Conservation (phyloP, 2,113 vertebrate species). For the Sebastes schlegelii region DNA sequence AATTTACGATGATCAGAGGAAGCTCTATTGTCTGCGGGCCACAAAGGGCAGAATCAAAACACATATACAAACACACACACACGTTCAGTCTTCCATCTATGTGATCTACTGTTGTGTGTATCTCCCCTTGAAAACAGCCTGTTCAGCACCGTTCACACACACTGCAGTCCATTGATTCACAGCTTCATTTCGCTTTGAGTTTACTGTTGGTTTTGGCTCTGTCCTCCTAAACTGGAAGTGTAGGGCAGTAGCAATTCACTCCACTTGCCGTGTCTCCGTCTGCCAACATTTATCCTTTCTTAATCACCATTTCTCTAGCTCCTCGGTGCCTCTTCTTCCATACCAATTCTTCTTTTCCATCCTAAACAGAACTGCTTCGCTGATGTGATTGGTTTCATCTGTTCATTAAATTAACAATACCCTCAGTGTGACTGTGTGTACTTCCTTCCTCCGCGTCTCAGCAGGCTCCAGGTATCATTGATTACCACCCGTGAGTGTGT, state of each 20-base stretch:
- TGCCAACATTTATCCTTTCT: conserved; percentile 40
- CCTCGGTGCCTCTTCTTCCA: conserved; percentile 1
- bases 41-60: conserved; percentile 39
- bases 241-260: conserved; percentile 36
- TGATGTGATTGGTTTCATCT: conserved; percentile 45
- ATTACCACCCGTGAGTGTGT: conserved; percentile 43
- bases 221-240: conserved; percentile 48
- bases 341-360: conserved; percentile 11
- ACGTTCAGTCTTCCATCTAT: neutral
- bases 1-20: conserved; percentile 53
- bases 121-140: conserved; percentile 64
- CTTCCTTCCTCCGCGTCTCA: conserved; percentile 40
- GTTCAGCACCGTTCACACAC: conserved; percentile 60
- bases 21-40: conserved; percentile 17
- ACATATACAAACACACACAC: conserved; percentile 20
- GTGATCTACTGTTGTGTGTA: conserved; percentile 44
- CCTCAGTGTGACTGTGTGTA: conserved; percentile 14
- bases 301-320: conserved; percentile 33
- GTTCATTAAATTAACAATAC: conserved; percentile 59
- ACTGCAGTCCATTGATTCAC: conserved; percentile 65
- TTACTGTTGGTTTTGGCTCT: conserved; percentile 58
- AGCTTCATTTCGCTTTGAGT: conserved; percentile 47
- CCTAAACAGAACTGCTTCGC: conserved; percentile 32
- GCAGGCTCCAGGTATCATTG: conserved; percentile 56
- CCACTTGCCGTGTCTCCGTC: conserved; percentile 16